Percentiles rank a stretch among this genome's conserved stretches.
Conservation (phyloP, 1,140 invertebrate genomes). For the Drosophila subpulchrella region DNA sequence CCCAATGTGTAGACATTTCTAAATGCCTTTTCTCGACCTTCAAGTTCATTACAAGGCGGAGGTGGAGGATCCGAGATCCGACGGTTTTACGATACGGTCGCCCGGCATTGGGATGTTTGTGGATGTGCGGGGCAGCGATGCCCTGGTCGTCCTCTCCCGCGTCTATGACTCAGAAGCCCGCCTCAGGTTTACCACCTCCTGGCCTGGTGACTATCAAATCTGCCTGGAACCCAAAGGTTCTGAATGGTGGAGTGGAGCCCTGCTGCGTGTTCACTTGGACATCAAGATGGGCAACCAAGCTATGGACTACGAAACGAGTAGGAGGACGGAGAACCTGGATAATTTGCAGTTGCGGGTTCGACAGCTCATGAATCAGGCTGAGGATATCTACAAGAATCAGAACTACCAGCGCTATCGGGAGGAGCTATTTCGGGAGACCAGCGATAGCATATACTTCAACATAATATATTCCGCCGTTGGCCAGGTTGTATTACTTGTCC, state of each 20-base stretch:
- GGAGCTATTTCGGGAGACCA: constrained; percentile 97
- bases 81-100: constrained; percentile 94
- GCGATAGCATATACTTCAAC: constrained; percentile 97
- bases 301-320: constrained; percentile 93
- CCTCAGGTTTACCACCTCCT: constrained; percentile 98
- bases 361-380: constrained; percentile 98
- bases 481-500: constrained; percentile 94
- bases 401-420: constrained; percentile 99
- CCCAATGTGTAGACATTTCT: too few relatives aligned
- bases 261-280: constrained; percentile 97
- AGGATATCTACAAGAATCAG: constrained; percentile 99
- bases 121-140: constrained; percentile 97
- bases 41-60: constrained; percentile 98
- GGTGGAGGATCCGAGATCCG: constrained; percentile 94
- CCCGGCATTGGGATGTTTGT: constrained; percentile 99
- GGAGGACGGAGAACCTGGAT: constrained; percentile 97
- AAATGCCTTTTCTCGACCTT: constrained; percentile 76
- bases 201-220: constrained; percentile 98
- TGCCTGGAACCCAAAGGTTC: constrained; percentile 99
- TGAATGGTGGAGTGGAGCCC: constrained; percentile 96
- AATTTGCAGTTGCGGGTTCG: constrained; percentile 97
- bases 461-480: constrained; percentile 98
- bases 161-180: constrained; percentile 96
- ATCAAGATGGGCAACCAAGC: constrained; percentile 99
- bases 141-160: constrained; percentile 95